Conservation (phyloP, 2,888 invertebrate genomes). For the Polyommatus icarus region DNA sequence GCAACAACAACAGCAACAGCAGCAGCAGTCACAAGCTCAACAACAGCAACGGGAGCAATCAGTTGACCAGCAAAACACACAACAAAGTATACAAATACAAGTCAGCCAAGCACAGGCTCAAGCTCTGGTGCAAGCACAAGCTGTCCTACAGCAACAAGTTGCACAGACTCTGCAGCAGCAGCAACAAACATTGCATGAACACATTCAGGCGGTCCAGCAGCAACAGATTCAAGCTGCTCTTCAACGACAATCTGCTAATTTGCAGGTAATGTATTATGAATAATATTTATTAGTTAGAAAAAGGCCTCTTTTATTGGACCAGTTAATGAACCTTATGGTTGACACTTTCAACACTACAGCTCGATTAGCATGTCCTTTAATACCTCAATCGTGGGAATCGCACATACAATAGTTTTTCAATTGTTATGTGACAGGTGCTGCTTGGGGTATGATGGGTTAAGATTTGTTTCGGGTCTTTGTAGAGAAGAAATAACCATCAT, state of each 20-base stretch:
- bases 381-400: too few species aligned
- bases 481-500: too few species aligned
- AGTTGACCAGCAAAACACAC: conserved; percentile 50
- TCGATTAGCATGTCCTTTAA: too few species aligned
- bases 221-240: conserved; percentile 75
- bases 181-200: conserved; percentile 71
- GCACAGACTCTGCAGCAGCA: conserved; percentile 73
- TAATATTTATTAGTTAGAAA: neutral
- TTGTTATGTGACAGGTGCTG: too few species aligned
- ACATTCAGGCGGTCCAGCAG: conserved; percentile 72
- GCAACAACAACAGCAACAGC: conserved; percentile 55
- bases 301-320: too few species aligned
- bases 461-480: too few species aligned
- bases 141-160: conserved; percentile 71
- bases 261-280: conserved; percentile 55
- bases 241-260: conserved; percentile 70
- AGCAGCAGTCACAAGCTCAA: conserved; percentile 51
- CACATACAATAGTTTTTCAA: too few species aligned
- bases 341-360: too few species aligned
- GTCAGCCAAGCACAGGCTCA: conserved; percentile 74
- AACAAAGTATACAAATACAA: conserved; percentile 66
- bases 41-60: conserved; percentile 53
- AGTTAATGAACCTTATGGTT: too few species aligned
- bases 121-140: conserved; percentile 71
- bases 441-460: too few species aligned